phyloP scores from a whole-genome alignment of 2,888 invertebrate species.

The Sepiola atlantica region DNA sequence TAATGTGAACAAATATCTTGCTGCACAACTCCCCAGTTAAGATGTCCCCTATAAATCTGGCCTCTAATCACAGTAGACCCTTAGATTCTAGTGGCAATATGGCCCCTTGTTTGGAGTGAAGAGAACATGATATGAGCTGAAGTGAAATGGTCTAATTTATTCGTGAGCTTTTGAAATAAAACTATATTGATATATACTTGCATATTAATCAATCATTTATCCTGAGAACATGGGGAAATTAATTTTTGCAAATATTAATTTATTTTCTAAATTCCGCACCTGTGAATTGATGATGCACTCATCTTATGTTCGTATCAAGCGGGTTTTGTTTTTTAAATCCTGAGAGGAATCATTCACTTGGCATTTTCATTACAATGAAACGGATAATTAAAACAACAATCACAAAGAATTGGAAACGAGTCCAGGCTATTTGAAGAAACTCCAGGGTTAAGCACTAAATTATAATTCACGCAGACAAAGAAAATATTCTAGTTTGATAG shows the following conservation, averaged over 20 bases:
- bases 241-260: background rate
- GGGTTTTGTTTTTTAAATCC: background rate
- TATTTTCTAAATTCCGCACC: background rate
- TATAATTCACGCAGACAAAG: background rate
- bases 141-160: no score
- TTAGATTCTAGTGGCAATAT: no score
- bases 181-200: background rate
- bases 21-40: no score
- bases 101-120: no score
- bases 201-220: background rate
- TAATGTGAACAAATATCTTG: no score
- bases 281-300: background rate
- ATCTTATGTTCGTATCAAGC: background rate
- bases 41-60: no score
- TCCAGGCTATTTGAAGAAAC: background rate
- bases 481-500: background rate
- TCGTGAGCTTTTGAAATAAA: no score
- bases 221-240: background rate
- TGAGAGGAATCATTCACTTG: background rate
- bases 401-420: background rate
- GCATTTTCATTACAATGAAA: background rate
- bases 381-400: background rate
- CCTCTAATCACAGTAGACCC: no score
- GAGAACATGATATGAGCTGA: no score
- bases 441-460: background rate